phyloP scores from a whole-genome alignment of 2,888 invertebrate species.

The Tubulanus polymorphus region DNA sequence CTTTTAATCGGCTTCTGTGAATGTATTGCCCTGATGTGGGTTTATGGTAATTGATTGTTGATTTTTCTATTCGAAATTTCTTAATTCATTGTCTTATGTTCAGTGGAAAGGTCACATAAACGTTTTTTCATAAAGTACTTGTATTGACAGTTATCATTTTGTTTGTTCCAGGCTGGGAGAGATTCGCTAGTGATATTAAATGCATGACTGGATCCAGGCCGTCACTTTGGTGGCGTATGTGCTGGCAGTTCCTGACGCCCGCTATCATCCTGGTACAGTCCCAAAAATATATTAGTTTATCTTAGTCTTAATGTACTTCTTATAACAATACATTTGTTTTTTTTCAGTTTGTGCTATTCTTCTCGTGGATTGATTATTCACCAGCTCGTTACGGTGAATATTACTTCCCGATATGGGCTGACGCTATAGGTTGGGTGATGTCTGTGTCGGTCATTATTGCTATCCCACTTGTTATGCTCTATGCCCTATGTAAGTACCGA shows the following conservation, averaged over 20 bases:
- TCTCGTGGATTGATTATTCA: constrained; percentile 46
- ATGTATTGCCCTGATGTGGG: constrained; percentile 67
- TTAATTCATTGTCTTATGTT: too few relatives aligned
- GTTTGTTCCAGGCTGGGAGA: constrained; percentile 25
- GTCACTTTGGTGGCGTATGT: constrained; percentile 38
- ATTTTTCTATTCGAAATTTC: not conserved
- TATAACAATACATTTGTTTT: constrained; percentile 7
- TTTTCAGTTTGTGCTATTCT: constrained; percentile 59
- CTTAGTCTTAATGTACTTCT: not conserved
- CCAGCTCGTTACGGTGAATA: constrained; percentile 38
- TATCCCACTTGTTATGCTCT: constrained; percentile 31
- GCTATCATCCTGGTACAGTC: constrained; percentile 31
- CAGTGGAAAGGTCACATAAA: too few relatives aligned
- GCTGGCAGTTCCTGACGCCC: constrained; percentile 40
- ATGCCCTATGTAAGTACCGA: constrained; percentile 26
- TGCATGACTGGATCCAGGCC: constrained; percentile 34
- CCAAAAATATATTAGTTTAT: not conserved
- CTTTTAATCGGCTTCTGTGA: constrained; percentile 69
- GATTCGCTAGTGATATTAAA: constrained; percentile 41
- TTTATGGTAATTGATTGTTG: constrained; percentile 49
- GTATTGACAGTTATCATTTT: not conserved
- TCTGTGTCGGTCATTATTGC: constrained; percentile 36
- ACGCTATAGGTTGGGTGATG: constrained; percentile 47
- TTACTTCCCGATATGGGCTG: constrained; percentile 40
- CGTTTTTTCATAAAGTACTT: too few relatives aligned